A percentile compares a stretch with the other conserved stretches of the same genome.
phyloP scores from a whole-genome alignment of 2,888 invertebrate species.

The Tipula vernalis region DNA sequence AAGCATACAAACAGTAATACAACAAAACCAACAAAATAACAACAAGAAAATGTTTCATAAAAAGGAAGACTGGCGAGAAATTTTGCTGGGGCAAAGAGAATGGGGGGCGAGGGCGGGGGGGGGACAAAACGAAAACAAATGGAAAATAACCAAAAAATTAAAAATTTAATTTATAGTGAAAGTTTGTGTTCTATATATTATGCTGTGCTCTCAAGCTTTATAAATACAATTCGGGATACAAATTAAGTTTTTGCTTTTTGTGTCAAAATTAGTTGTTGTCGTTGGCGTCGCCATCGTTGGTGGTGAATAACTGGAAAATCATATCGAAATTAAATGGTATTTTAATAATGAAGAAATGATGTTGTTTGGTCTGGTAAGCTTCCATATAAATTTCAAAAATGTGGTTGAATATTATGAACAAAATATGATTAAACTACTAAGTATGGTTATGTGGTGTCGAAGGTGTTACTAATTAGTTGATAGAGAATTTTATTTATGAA shows the following conservation, averaged over 20 bases:
- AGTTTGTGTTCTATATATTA: neutral
- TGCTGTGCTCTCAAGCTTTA: neutral
- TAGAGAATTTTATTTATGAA: neutral
- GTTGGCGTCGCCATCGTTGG: neutral
- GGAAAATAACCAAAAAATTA: neutral
- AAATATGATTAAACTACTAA: neutral
- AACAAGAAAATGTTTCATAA: neutral
- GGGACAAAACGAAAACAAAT: neutral
- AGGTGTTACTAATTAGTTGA: neutral
- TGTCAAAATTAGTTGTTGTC: neutral
- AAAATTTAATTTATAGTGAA: neutral
- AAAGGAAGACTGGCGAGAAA: neutral
- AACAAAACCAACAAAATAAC: neutral
- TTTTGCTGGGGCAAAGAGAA: neutral
- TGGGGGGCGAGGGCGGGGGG: neutral
- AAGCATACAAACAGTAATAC: neutral
- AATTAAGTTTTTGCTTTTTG: neutral
- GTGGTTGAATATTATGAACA: neutral
- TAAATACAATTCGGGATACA: neutral
- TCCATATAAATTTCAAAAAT: neutral
- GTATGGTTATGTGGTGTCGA: neutral
- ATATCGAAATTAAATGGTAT: neutral
- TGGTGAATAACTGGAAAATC: neutral
- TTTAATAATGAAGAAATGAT: neutral
- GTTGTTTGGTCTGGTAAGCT: neutral